Evolutionary conservation across 2,113 vertebrate genomes (phyloP).

Genomic region (Paedocypris sp.): DNA sequence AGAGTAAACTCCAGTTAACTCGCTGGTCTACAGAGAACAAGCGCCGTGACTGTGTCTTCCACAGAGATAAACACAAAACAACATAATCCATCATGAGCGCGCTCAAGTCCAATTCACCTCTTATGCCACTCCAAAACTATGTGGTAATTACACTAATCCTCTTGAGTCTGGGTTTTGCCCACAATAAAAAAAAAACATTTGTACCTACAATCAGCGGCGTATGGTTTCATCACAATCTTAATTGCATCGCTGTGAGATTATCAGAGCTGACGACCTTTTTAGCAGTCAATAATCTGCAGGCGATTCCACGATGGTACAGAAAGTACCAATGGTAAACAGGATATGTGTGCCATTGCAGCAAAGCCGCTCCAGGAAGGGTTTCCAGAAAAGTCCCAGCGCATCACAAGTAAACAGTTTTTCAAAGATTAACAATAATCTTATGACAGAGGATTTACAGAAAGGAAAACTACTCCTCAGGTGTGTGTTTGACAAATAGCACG

Average conservation of each 20-base stretch:
- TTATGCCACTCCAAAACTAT: conserved; percentile 12
- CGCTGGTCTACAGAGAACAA: background rate
- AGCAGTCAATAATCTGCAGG: conserved; percentile 42
- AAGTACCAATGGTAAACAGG: conserved; percentile 1
- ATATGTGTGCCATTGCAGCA: background rate
- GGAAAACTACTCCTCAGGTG: conserved; percentile 4
- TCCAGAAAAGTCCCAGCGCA: background rate
- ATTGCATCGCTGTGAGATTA: conserved; percentile 42
- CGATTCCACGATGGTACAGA: conserved; percentile 24
- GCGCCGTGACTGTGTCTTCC: background rate
- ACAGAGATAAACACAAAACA: conserved; percentile 1
- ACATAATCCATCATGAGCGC: conserved; percentile 6
- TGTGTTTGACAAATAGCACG: background rate
- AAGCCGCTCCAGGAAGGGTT: background rate
- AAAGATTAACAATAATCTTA: conserved; percentile 17
- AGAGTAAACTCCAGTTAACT: too few species aligned
- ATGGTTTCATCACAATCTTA: conserved; percentile 16
- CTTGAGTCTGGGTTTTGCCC: conserved; percentile 2
- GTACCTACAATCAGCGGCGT: background rate
- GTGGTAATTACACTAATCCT: conserved; percentile 12
- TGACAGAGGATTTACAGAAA: conserved; percentile 5
- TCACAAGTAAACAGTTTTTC: conserved; percentile 22
- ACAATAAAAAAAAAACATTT: conserved; percentile 14
- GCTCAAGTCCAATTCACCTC: conserved; percentile 13
- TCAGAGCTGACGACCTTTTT: conserved; percentile 41